Evolutionary conservation across 2,888 invertebrate species (phyloP).

Genomic region (Dorcus parallelipipedus): DNA sequence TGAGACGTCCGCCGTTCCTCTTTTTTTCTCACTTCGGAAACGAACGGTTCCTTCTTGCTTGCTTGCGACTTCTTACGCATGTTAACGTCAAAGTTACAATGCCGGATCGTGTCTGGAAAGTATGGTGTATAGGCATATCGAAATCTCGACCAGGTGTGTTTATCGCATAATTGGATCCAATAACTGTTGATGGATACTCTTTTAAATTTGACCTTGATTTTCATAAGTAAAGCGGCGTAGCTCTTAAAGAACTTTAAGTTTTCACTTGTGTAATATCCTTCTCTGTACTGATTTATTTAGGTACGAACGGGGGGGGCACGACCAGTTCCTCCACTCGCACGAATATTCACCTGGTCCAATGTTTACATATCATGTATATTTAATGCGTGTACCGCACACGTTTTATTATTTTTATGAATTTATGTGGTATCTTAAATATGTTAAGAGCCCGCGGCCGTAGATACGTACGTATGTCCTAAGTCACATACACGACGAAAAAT

Average conservation of each 20-base stretch:
- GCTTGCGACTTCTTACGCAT: neutral
- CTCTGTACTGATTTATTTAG: too few relatives aligned
- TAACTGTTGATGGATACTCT: constrained; percentile 27
- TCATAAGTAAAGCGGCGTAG: too few relatives aligned
- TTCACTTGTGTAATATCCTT: too few relatives aligned
- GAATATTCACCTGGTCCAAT: constrained; percentile 24
- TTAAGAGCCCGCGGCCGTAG: neutral
- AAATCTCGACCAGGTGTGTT: constrained; percentile 29
- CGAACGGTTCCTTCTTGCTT: neutral
- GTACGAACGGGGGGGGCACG: too few relatives aligned
- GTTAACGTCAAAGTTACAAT: neutral
- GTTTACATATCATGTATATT: constrained; percentile 28
- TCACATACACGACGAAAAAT: neutral
- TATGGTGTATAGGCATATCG: neutral
- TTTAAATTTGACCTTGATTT: too few relatives aligned
- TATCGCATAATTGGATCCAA: constrained; percentile 37
- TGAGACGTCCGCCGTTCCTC: neutral
- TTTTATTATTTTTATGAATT: constrained; percentile 38
- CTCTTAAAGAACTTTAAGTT: too few relatives aligned
- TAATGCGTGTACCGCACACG: constrained; percentile 40
- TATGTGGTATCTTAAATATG: constrained; percentile 18
- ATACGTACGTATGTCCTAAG: neutral
- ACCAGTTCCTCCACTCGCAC: neutral
- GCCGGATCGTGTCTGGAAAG: constrained; percentile 1
- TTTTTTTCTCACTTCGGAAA: neutral